Evolutionary conservation across 2,113 vertebrate species (phyloP).

Genomic region (Odocoileus virginianus): DNA sequence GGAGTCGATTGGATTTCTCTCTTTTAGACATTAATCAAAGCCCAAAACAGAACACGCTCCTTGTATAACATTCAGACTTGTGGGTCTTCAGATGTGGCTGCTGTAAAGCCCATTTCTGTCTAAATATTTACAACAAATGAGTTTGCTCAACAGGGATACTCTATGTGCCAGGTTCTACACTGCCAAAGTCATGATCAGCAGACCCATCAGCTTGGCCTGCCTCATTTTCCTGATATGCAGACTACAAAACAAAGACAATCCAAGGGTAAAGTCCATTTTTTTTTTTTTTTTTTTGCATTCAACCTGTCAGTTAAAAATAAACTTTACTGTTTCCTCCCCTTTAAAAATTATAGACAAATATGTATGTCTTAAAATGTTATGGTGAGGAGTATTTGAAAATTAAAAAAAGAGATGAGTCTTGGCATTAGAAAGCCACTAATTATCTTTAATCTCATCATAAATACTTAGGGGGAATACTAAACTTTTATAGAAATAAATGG

Average conservation of each 20-base stretch:
- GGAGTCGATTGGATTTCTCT: constrained; percentile 50
- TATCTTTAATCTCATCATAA: constrained; percentile 12
- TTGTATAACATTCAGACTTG: constrained; percentile 34
- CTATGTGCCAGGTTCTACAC: neutral
- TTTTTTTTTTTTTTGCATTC: neutral
- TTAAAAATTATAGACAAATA: neutral
- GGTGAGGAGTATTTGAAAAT: neutral
- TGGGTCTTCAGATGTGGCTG: constrained; percentile 58
- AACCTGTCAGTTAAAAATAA: constrained; percentile 30
- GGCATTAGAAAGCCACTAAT: neutral
- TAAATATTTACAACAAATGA: constrained; percentile 40
- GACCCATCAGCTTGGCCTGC: rapidly evolving
- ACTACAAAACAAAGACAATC: neutral
- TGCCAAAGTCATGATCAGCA: neutral
- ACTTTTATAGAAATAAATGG: neutral
- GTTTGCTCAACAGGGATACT: neutral
- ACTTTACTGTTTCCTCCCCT: neutral
- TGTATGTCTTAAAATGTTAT: neutral
- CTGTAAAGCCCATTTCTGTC: neutral
- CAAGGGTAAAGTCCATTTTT: constrained; percentile 14
- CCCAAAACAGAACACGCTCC: constrained; percentile 24
- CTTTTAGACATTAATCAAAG: constrained; percentile 64
- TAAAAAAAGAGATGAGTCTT: neutral
- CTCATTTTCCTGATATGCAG: neutral
- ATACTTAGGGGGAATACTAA: neutral